Percentiles rank a stretch among this genome's conserved stretches.
Conservation (phyloP, 1,140 invertebrate species). For the Matsumurasca onukii region DNA sequence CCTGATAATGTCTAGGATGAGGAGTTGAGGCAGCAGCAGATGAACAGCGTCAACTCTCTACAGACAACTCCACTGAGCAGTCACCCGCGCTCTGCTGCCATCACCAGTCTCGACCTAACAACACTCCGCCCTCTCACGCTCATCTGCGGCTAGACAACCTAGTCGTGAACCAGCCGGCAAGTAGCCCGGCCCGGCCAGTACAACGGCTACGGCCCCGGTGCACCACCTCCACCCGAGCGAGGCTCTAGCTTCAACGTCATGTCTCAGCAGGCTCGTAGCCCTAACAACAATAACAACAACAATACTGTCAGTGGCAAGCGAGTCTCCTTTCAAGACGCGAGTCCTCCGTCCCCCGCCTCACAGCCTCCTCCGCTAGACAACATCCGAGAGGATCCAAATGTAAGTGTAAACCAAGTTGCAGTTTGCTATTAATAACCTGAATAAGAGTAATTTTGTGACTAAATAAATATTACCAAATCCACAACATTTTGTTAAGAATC, state of each 20-base stretch:
- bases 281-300: constrained; percentile 28
- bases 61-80: constrained; percentile 43
- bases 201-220: no score
- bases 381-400: constrained; percentile 77
- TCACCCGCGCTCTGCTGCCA: constrained; percentile 42
- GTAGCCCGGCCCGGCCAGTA: no score
- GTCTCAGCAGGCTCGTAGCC: constrained; percentile 53
- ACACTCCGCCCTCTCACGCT: background rate
- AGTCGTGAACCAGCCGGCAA: constrained; percentile 52
- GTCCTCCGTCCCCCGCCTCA: constrained; percentile 47
- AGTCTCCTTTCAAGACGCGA: constrained; percentile 75
- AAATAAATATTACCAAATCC: no score
- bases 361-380: constrained; percentile 55
- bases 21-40: constrained; percentile 49
- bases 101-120: constrained; percentile 42
- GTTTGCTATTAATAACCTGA: no score
- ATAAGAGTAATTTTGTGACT: no score
- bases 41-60: constrained; percentile 41
- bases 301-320: constrained; percentile 50
- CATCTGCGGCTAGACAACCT: constrained; percentile 57
- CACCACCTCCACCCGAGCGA: constrained; percentile 69
- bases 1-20: constrained; percentile 47
- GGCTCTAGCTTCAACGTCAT: constrained; percentile 82
- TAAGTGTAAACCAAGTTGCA: no score
- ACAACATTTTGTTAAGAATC: no score